Conservation (phyloP, 1,140 invertebrate genomes). For the Pseudomyrmex flavicornis region DNA sequence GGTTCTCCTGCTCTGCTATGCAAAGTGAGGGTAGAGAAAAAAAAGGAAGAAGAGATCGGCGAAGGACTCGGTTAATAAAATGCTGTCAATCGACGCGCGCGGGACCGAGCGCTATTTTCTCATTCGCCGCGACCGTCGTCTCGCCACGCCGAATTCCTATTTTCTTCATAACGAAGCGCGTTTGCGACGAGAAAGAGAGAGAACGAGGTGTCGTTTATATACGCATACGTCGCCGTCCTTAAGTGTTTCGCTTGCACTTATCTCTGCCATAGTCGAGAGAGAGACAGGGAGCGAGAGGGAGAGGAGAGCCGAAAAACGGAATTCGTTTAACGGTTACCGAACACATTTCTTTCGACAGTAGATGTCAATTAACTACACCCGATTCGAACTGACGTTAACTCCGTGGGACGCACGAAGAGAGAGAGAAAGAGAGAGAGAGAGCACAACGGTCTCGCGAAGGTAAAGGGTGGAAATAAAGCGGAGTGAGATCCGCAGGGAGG, state of each 20-base stretch:
- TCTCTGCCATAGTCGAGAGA: constrained; percentile 32
- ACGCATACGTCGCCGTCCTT: constrained; percentile 37
- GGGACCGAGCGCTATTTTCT: constrained; percentile 14
- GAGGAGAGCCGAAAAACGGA: constrained; percentile 56
- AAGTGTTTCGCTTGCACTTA: constrained; percentile 22
- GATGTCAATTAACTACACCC: constrained; percentile 71
- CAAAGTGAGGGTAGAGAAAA: background rate
- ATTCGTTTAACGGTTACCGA: constrained; percentile 73
- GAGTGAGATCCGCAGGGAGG: background rate
- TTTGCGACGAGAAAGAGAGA: background rate
- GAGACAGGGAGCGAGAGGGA: background rate
- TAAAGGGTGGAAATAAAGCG: constrained; percentile 36
- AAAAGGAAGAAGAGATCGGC: background rate
- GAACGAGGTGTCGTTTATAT: constrained; percentile 43
- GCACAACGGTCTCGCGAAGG: constrained; percentile 20
- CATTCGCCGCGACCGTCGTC: background rate
- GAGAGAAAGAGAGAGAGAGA: constrained; percentile 22
- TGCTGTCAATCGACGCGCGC: constrained; percentile 9
- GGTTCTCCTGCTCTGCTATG: no score
- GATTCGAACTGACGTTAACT: constrained; percentile 73
- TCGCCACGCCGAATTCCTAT: constrained; percentile 27
- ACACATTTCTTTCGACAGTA: constrained; percentile 74
- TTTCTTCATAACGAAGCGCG: constrained; percentile 9
- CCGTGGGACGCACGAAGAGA: constrained; percentile 50
- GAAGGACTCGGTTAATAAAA: constrained; percentile 45